These are phyloP conservation scores for Serinus canaria DNA, from an alignment of 2,113 vertebrate species.

Conservation along the genomic window DNA sequence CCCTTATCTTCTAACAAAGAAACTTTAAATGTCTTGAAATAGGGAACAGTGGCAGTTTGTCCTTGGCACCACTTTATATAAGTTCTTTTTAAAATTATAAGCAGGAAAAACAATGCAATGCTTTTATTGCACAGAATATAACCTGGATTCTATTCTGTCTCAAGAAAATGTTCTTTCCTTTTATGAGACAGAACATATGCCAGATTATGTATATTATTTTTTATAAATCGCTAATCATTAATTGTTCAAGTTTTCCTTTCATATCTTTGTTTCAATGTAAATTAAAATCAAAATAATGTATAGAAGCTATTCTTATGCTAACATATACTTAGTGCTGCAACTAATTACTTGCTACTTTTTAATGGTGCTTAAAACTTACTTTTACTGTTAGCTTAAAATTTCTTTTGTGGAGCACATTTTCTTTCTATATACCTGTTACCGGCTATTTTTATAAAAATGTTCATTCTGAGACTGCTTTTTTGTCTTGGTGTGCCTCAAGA, in stretches of 20 bases:
- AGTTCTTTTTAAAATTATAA: background rate
- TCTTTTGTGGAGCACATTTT: background rate
- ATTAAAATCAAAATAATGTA: background rate
- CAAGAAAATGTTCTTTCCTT: background rate
- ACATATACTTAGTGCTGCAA: background rate
- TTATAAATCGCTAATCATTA: background rate
- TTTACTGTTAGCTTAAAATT: background rate
- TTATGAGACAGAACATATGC: background rate
- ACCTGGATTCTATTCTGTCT: background rate
- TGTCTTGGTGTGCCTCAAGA: background rate
- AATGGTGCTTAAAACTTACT: background rate
- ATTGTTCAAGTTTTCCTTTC: background rate
- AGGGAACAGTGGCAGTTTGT: background rate
- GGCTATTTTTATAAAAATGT: background rate
- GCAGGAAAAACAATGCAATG: background rate
- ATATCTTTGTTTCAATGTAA: background rate
- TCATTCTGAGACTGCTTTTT: background rate
- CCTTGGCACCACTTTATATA: background rate
- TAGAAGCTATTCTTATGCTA: background rate
- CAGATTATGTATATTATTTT: background rate
- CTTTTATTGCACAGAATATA: background rate
- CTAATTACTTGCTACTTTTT: background rate
- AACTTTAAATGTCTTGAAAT: background rate
- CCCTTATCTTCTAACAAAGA: background rate
- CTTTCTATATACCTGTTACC: background rate